Percentiles rank a stretch among this genome's conserved stretches.
Conservation (phyloP, 2,888 invertebrate species). For the Mellilla xanthometata region DNA sequence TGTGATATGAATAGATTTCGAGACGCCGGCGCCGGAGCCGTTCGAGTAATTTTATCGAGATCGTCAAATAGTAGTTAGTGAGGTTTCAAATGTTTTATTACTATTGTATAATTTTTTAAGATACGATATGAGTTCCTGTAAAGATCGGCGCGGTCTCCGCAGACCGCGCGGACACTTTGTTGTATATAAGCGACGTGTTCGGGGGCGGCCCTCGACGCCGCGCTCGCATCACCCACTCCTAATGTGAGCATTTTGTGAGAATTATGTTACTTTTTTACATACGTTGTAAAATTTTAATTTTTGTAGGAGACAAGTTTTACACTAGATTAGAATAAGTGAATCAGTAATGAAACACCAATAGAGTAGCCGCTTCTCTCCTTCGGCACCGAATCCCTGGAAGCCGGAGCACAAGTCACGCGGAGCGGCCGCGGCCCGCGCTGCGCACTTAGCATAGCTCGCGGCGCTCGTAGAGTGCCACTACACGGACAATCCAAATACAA, state of each 20-base stretch:
- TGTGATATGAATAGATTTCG: conserved; percentile 82
- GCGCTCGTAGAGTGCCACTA: conserved; percentile 74
- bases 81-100: conserved; percentile 82
- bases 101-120: conserved; percentile 81
- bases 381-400: conserved; percentile 73
- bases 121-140: conserved; percentile 83
- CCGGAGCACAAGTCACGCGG: conserved; percentile 59
- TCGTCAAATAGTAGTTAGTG: conserved; percentile 81
- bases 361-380: conserved; percentile 81
- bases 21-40: conserved; percentile 78
- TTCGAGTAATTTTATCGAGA: conserved; percentile 77
- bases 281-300: conserved; percentile 70
- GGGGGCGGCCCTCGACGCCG: conserved; percentile 40
- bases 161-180: conserved; percentile 65
- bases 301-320: conserved; percentile 80
- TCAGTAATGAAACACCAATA: conserved; percentile 82
- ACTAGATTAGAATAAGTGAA: conserved; percentile 81
- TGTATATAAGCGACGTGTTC: conserved; percentile 76
- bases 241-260: conserved; percentile 80
- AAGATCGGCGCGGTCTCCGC: conserved; percentile 67
- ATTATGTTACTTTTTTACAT: conserved; percentile 79
- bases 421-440: conserved; percentile 33
- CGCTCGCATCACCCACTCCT: conserved; percentile 67
- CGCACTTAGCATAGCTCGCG: conserved; percentile 75
- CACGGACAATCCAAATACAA: conserved; percentile 68